These are phyloP conservation scores for Chrysolina haemoptera DNA, from an alignment of 2,888 invertebrate genomes.

Conservation along the genomic window DNA sequence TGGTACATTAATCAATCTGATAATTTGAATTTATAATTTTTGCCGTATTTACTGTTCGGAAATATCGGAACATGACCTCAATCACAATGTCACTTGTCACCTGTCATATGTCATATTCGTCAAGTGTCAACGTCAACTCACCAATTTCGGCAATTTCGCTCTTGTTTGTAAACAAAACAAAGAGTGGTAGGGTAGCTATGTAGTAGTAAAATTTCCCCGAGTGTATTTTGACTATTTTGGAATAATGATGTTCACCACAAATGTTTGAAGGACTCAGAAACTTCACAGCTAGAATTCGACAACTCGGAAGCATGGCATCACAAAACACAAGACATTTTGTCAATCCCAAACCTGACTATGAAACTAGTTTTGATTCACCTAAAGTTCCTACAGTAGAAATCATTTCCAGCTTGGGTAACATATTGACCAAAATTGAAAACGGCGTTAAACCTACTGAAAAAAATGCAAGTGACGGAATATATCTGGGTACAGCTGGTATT, in stretches of 20 bases:
- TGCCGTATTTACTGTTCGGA: too few species aligned
- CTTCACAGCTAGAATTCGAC: slow-evolving; percentile 32
- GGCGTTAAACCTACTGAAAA: slow-evolving; percentile 63
- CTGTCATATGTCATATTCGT: too few species aligned
- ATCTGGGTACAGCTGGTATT: slow-evolving; percentile 80
- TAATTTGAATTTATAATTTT: too few species aligned
- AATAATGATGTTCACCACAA: not conserved
- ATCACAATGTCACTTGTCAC: too few species aligned
- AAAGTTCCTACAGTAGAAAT: slow-evolving; percentile 48
- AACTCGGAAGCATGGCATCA: slow-evolving; percentile 38
- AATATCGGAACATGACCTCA: too few species aligned
- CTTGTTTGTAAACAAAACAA: too few species aligned
- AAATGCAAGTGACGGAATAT: slow-evolving; percentile 76
- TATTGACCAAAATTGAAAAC: slow-evolving; percentile 60
- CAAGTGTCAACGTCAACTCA: too few species aligned
- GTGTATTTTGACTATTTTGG: too few species aligned
- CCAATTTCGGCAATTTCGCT: too few species aligned
- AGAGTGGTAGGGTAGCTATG: too few species aligned
- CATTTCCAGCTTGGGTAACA: slow-evolving; percentile 44
- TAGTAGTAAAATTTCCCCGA: too few species aligned
- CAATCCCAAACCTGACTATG: slow-evolving; percentile 57
- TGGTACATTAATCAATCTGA: too few species aligned
- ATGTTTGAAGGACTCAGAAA: slow-evolving; percentile 30
- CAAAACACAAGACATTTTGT: slow-evolving; percentile 51
- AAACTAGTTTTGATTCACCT: slow-evolving; percentile 36